A percentile compares a stretch with the other conserved stretches of the same genome.
phyloP scores from a whole-genome alignment of 2,113 vertebrate genomes.

The Macrotis lagotis region DNA sequence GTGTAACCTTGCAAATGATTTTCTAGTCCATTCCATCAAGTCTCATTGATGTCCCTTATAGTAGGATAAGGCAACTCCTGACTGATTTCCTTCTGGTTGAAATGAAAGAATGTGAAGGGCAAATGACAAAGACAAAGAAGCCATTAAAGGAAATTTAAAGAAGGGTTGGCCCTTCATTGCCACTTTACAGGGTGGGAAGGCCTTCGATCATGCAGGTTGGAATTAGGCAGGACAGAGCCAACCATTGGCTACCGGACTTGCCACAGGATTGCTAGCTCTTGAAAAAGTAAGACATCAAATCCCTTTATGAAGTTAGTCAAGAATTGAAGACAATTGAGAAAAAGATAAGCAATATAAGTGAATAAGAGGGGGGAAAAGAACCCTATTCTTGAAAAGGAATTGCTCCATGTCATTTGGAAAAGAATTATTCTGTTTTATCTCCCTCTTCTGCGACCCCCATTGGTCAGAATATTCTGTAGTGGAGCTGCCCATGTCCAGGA shows the following conservation, averaged over 20 bases:
- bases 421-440: neutral
- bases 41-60: neutral
- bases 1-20: neutral
- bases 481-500: neutral
- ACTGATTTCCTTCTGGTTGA: neutral
- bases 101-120: neutral
- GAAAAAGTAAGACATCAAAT: neutral
- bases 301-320: neutral
- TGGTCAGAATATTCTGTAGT: neutral
- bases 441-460: rapidly evolving
- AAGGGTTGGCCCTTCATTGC: neutral
- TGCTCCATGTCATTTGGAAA: neutral
- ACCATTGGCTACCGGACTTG: neutral
- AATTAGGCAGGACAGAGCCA: neutral
- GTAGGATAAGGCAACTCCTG: neutral
- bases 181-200: neutral
- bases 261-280: neutral
- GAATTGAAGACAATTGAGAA: neutral
- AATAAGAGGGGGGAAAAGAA: neutral
- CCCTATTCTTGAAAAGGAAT: neutral
- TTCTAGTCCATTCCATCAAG: neutral
- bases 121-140: neutral
- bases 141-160: neutral
- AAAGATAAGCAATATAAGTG: neutral
- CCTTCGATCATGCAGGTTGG: neutral